Percentiles rank a stretch among this genome's conserved stretches.
phyloP scores from a whole-genome alignment of 2,113 vertebrate species.

The Corydoras sp. region DNA sequence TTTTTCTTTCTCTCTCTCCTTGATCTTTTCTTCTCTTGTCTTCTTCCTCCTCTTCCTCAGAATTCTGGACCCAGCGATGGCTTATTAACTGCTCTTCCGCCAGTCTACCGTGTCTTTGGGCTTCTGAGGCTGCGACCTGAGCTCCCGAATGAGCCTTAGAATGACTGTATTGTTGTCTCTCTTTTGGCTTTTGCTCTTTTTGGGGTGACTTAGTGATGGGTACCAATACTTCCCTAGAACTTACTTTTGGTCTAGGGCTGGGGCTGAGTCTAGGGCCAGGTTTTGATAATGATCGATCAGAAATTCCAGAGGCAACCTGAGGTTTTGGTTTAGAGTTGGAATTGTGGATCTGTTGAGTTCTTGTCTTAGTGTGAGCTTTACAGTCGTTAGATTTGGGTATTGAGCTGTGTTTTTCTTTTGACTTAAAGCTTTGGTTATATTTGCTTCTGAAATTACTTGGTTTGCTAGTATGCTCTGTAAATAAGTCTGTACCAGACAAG shows the following conservation, averaged over 20 bases:
- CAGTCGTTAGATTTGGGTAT: conserved; percentile 41
- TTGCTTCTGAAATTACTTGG: conserved; percentile 21
- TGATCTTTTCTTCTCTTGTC: conserved; percentile 54
- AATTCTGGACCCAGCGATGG: conserved; percentile 63
- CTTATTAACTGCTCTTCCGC: conserved; percentile 68
- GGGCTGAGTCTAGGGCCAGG: conserved; percentile 36
- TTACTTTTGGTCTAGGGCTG: conserved; percentile 44
- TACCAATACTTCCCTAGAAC: conserved; percentile 39
- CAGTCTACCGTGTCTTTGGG: conserved; percentile 65
- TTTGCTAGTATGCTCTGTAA: conserved; percentile 20
- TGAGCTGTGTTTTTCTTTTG: conserved; percentile 38
- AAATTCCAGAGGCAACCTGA: conserved; percentile 5
- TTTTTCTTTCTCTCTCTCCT: conserved; percentile 48
- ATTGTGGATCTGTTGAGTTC: conserved; percentile 32
- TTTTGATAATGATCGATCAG: conserved; percentile 1
- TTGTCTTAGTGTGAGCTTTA: conserved; percentile 27
- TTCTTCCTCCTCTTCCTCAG: conserved; percentile 60
- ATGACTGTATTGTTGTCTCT: conserved; percentile 39
- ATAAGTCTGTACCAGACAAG: conserved; percentile 40
- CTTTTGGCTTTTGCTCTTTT: conserved; percentile 48
- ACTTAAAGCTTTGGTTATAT: conserved; percentile 38
- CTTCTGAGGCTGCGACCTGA: conserved; percentile 29
- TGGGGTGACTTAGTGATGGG: conserved; percentile 33
- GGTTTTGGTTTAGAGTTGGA: conserved; percentile 20
- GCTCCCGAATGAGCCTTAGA: conserved; percentile 38